These are phyloP conservation scores for Arctopsyche grandis DNA, from an alignment of 1,140 invertebrate genomes.

Conservation along the genomic window DNA sequence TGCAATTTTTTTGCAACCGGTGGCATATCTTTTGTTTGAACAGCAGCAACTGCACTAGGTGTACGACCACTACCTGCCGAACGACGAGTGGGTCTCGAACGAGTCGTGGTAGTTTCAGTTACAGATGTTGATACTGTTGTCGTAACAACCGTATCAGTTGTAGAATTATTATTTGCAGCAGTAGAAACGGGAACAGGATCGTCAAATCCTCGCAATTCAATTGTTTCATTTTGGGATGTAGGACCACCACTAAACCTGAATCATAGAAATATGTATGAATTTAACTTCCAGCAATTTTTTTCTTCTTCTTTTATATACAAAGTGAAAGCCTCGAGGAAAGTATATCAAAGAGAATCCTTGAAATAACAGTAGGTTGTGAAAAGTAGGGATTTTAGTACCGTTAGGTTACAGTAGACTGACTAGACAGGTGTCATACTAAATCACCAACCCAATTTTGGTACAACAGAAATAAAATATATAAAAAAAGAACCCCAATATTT, in stretches of 20 bases:
- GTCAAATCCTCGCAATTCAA: constrained; percentile 92
- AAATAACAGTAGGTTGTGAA: too few relatives aligned
- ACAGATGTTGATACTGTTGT: constrained; percentile 33
- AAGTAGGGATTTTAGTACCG: too few relatives aligned
- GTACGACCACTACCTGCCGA: constrained; percentile 52
- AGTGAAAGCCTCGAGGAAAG: too few relatives aligned
- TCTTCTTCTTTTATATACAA: too few relatives aligned
- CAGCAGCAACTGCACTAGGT: constrained; percentile 56
- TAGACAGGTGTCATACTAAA: too few relatives aligned
- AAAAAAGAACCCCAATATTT: too few relatives aligned
- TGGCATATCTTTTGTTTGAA: constrained; percentile 46
- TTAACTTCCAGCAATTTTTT: too few relatives aligned
- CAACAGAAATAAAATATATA: too few relatives aligned
- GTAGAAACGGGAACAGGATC: constrained; percentile 66
- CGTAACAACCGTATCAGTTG: constrained; percentile 52
- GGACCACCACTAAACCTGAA: constrained; percentile 85
- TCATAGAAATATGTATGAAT: background rate
- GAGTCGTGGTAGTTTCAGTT: constrained; percentile 9
- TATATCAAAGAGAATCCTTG: too few relatives aligned
- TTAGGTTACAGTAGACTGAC: too few relatives aligned
- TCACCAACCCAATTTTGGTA: too few relatives aligned
- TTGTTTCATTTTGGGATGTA: constrained; percentile 90
- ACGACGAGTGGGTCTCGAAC: background rate
- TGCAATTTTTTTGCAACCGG: constrained; percentile 16
- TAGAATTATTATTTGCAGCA: constrained; percentile 57